A percentile compares a stretch with the other conserved stretches of the same genome.
These are phyloP conservation scores for Byasa hedistus DNA, from an alignment of 2,888 invertebrate species.

Conservation along the genomic window DNA sequence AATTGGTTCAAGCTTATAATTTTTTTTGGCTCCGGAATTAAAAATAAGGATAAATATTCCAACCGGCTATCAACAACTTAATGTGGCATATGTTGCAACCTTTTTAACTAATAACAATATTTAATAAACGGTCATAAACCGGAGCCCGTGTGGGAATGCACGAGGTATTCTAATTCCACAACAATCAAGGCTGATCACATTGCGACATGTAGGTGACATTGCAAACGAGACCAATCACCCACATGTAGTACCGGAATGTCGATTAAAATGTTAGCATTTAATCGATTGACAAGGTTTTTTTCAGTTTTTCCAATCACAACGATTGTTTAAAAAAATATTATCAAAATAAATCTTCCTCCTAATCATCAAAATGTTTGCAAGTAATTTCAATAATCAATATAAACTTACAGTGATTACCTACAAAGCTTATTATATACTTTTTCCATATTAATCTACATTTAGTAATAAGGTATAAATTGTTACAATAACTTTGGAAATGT, in stretches of 20 bases:
- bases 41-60: too few relatives aligned
- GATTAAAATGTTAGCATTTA: neutral
- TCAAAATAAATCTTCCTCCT: neutral
- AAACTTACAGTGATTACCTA: too few relatives aligned
- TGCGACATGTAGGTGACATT: conserved; percentile 2
- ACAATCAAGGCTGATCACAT: conserved; percentile 10
- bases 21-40: too few relatives aligned
- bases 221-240: conserved; percentile 2
- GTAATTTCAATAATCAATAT: too few relatives aligned
- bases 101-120: conserved; percentile 1
- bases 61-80: too few relatives aligned
- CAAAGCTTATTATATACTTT: too few relatives aligned
- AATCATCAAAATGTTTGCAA: too few relatives aligned
- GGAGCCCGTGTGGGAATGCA: conserved; percentile 8
- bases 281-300: neutral
- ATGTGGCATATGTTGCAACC: neutral
- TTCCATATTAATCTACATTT: too few relatives aligned
- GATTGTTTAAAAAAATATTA: neutral
- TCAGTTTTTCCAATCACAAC: neutral
- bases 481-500: too few relatives aligned
- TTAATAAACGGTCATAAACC: conserved; percentile 15
- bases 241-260: neutral
- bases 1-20: too few relatives aligned
- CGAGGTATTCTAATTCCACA: conserved; percentile 12
- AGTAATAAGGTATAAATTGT: too few relatives aligned